phyloP scores from a whole-genome alignment of 1,140 invertebrate genomes.

The Idris sp. region DNA sequence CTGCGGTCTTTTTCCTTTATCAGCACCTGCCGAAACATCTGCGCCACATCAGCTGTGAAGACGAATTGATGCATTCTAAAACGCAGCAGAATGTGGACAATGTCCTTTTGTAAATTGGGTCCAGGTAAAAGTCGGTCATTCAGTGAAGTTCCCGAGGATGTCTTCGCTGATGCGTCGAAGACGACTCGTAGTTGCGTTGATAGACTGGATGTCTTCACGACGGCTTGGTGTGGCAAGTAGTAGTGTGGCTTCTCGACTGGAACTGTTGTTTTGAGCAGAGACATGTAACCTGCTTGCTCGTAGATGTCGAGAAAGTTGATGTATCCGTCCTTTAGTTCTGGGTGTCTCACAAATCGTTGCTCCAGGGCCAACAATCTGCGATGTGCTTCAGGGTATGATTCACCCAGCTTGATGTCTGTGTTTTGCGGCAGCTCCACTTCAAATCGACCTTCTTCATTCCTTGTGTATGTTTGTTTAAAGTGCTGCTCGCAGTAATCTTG shows the following conservation, averaged over 20 bases:
- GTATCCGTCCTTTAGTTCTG: neutral
- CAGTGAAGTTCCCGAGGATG: conserved; percentile 56
- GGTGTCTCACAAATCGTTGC: neutral
- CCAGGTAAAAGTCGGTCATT: conserved; percentile 68
- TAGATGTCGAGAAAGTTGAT: neutral
- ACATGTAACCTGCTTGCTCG: neutral
- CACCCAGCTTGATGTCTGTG: neutral
- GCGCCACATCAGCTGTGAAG: neutral
- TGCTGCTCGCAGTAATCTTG: conserved; percentile 1
- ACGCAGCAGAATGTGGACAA: conserved; percentile 8
- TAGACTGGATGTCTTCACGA: conserved; percentile 48
- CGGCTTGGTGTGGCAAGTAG: conserved; percentile 64
- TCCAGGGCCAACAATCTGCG: neutral
- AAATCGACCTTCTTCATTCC: neutral
- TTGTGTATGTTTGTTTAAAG: neutral
- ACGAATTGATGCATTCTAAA: neutral
- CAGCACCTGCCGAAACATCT: conserved; percentile 6
- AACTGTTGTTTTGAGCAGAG: neutral
- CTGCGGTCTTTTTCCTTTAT: conserved; percentile 16
- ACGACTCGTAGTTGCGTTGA: conserved; percentile 67
- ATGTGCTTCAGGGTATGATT: neutral
- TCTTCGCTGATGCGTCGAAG: conserved; percentile 66
- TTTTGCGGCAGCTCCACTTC: neutral
- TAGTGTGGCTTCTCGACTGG: neutral
- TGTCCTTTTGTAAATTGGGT: conserved; percentile 58